phyloP scores from a whole-genome alignment of 2,888 invertebrate genomes.

The Hoplodrina ambigua region DNA sequence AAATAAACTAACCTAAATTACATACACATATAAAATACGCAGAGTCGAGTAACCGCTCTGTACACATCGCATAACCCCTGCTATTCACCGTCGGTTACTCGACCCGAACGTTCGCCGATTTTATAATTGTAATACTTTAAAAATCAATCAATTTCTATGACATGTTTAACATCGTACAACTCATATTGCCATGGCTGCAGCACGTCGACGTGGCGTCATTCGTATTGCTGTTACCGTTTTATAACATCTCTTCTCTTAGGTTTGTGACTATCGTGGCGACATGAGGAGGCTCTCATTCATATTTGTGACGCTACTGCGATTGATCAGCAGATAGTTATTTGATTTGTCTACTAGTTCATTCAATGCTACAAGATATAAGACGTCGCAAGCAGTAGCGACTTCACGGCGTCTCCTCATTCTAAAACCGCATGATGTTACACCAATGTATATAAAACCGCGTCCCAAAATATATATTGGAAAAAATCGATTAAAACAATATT shows the following conservation, averaged over 20 bases:
- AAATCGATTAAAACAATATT: conserved; percentile 65
- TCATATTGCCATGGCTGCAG: conserved; percentile 60
- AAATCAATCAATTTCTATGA: conserved; percentile 58
- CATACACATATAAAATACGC: conserved; percentile 69
- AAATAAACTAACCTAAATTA: conserved; percentile 77
- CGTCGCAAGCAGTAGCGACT: conserved; percentile 21
- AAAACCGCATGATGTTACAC: conserved; percentile 59
- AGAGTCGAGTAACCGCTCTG: conserved; percentile 49
- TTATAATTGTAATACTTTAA: conserved; percentile 69
- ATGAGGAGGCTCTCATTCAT: conserved; percentile 34
- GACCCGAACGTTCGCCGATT: conserved; percentile 60
- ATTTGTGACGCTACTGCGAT: conserved; percentile 17
- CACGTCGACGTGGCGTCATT: conserved; percentile 33
- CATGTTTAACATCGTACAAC: conserved; percentile 58
- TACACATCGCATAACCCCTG: conserved; percentile 4
- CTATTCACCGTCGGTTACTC: conserved; percentile 32
- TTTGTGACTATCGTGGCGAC: conserved; percentile 60
- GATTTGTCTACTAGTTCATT: conserved; percentile 10
- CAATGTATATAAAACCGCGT: conserved; percentile 62
- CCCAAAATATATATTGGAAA: conserved; percentile 70
- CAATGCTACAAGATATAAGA: neutral
- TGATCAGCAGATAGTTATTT: conserved; percentile 11
- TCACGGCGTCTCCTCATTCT: conserved; percentile 37
- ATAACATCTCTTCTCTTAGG: conserved; percentile 28
- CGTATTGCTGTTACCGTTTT: conserved; percentile 32